Conservation (phyloP, 2,888 invertebrate genomes). For the Harpalus rubripes region DNA sequence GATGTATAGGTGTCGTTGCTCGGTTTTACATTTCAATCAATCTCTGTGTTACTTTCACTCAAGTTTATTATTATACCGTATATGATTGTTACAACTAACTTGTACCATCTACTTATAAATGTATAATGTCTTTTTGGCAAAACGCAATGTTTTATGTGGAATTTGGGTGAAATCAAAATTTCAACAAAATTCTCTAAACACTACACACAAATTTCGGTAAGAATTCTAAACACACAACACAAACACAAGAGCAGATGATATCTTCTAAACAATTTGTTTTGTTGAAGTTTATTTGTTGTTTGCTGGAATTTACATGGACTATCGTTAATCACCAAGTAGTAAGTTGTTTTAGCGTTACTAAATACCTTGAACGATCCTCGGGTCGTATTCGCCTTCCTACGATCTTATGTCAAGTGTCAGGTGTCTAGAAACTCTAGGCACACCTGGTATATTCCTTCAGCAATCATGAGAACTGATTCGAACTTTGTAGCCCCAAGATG, state of each 20-base stretch:
- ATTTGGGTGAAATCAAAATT: constrained; percentile 78
- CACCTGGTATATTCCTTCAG: constrained; percentile 7
- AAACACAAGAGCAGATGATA: constrained; percentile 33
- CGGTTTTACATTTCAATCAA: constrained; percentile 67
- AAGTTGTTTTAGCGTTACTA: constrained; percentile 19
- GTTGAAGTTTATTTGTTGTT: constrained; percentile 16
- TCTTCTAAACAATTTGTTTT: constrained; percentile 17
- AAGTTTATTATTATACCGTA: constrained; percentile 61
- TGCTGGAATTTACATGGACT: constrained; percentile 17
- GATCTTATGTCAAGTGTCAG: constrained; percentile 39
- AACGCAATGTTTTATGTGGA: constrained; percentile 77
- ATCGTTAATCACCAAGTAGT: constrained; percentile 9
- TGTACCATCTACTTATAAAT: constrained; percentile 56
- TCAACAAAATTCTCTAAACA: constrained; percentile 52
- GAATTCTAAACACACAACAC: neutral
- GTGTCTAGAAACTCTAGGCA: neutral
- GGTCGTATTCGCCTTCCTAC: constrained; percentile 21
- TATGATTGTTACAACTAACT: constrained; percentile 60
- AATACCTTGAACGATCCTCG: constrained; percentile 2
- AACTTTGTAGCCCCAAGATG: constrained; percentile 39
- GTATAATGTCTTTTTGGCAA: constrained; percentile 76
- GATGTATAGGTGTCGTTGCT: constrained; percentile 78
- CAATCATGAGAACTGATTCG: constrained; percentile 15
- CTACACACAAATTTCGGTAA: neutral
- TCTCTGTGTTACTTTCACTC: constrained; percentile 54